Conservation (phyloP, 1,140 invertebrate species). For the Drosophila punjabiensis region DNA sequence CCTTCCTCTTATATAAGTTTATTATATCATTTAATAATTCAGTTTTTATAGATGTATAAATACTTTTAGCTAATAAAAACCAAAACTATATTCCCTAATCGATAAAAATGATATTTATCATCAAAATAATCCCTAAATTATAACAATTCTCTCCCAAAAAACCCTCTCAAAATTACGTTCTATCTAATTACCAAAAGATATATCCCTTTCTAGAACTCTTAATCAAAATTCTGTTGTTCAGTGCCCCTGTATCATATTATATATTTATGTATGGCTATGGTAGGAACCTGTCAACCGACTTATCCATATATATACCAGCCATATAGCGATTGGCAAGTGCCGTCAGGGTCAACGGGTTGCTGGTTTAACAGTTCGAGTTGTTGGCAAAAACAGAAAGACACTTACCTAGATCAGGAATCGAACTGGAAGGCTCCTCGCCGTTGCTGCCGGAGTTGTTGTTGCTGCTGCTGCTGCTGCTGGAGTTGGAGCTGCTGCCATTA, state of each 20-base stretch:
- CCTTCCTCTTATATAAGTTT: no score
- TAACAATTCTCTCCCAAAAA: background rate
- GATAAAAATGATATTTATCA: background rate
- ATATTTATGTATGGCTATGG: background rate
- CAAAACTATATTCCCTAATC: no score
- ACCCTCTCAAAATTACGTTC: background rate
- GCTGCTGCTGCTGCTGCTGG: slow-evolving; percentile 24
- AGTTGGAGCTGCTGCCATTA: slow-evolving; percentile 11
- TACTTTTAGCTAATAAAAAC: no score
- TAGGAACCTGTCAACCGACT: slow-evolving; percentile 46
- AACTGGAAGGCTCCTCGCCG: slow-evolving; percentile 92
- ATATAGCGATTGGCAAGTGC: slow-evolving; percentile 61
- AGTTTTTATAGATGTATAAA: no score
- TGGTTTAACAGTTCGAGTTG: slow-evolving; percentile 24
- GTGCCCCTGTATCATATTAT: slow-evolving; percentile 9
- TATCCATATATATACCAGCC: slow-evolving; percentile 12
- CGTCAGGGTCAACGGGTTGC: slow-evolving; percentile 74
- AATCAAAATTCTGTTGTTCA: slow-evolving; percentile 3
- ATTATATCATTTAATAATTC: no score
- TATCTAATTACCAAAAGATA: background rate
- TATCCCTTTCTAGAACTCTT: background rate
- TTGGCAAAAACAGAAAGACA: background rate
- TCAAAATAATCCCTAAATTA: background rate
- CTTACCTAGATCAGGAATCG: slow-evolving; percentile 94
- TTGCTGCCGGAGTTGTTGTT: slow-evolving; percentile 39